Evolutionary conservation across 2,797 vertebrate genomes (phyloP).

Genomic region (Lates japonicus): DNA sequence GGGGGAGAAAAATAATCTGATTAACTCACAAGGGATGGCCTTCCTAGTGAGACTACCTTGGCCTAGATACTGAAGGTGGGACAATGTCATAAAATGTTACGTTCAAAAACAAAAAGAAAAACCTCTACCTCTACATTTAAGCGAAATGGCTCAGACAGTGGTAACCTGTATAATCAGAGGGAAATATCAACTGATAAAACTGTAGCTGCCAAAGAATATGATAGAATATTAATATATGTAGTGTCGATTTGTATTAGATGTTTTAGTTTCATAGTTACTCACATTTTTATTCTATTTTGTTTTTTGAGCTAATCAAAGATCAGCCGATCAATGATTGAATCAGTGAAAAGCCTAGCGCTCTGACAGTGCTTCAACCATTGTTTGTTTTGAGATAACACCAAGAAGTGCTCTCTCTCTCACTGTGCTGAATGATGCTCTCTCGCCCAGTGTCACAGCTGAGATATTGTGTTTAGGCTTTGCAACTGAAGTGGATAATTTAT

Average conservation of each 20-base stretch:
- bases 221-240: background rate
- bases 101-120: conserved; percentile 58
- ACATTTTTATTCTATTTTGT: background rate
- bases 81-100: conserved; percentile 20
- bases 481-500: conserved; percentile 21
- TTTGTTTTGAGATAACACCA: conserved; percentile 14
- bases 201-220: too few relatives aligned
- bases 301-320: conserved; percentile 7
- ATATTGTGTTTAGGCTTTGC: conserved; percentile 8
- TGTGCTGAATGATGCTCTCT: background rate
- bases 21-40: conserved; percentile 47
- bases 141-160: conserved; percentile 7
- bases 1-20: conserved; percentile 40
- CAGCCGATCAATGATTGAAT: conserved; percentile 12
- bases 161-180: background rate
- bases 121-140: conserved; percentile 23
- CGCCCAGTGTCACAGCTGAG: background rate
- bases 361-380: background rate
- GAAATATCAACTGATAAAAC: background rate
- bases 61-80: conserved; percentile 71
- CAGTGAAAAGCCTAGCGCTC: background rate
- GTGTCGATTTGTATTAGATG: background rate
- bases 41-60: conserved; percentile 60
- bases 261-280: background rate
- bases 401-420: conserved; percentile 1